A percentile compares a stretch with the other conserved stretches of the same genome.
phyloP scores from a whole-genome alignment of 2,113 vertebrate genomes.

The Setophaga coronata region DNA sequence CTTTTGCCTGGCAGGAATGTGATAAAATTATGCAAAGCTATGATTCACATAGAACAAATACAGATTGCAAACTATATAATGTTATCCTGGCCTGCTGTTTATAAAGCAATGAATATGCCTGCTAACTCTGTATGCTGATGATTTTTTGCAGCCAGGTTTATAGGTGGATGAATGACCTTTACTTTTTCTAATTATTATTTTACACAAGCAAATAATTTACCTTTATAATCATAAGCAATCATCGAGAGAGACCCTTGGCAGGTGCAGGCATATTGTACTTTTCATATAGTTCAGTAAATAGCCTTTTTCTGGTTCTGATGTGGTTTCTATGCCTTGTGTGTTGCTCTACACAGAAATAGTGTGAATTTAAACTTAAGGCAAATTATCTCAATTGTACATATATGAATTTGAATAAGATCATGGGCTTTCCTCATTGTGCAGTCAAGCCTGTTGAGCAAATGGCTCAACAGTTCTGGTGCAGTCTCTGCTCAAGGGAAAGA shows the following conservation, averaged over 20 bases:
- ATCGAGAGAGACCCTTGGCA: conserved; percentile 20
- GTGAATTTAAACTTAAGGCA: background rate
- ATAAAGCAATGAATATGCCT: conserved; percentile 60
- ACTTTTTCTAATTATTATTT: conserved; percentile 60
- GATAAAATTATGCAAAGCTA: conserved; percentile 70
- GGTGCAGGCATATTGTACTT: background rate
- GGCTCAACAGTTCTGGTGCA: background rate
- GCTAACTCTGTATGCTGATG: conserved; percentile 39
- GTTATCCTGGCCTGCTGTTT: conserved; percentile 54
- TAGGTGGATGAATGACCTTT: conserved; percentile 35
- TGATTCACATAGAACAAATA: conserved; percentile 66
- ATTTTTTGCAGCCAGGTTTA: conserved; percentile 36
- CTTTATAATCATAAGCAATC: conserved; percentile 37
- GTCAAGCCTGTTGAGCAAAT: background rate
- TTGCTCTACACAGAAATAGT: background rate
- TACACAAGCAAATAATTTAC: conserved; percentile 55
- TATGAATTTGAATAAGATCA: background rate
- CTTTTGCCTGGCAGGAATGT: conserved; percentile 59
- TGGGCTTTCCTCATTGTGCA: background rate
- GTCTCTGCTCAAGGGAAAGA: background rate
- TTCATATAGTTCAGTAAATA: background rate
- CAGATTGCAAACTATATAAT: conserved; percentile 66
- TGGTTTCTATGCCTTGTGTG: background rate
- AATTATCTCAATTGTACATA: background rate
- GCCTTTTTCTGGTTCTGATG: background rate